A percentile compares a stretch with the other conserved stretches of the same genome.
Conservation (phyloP, 2,113 vertebrate genomes). For the Taxidea taxus region DNA sequence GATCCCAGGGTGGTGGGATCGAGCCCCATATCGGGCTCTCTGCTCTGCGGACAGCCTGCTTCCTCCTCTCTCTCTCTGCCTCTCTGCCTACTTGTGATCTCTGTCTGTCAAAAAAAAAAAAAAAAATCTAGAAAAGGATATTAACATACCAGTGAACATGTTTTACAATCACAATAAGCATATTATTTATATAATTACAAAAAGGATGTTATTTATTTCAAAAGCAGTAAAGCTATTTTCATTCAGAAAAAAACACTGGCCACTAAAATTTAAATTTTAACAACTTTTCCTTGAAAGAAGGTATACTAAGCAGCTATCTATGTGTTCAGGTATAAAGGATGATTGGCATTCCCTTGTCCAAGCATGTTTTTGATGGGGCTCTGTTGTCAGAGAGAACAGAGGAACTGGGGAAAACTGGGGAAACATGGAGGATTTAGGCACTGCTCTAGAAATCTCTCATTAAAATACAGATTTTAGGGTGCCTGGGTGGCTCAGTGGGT, state of each 20-base stretch:
- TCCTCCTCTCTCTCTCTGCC: too few species aligned
- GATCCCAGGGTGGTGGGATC: too few species aligned
- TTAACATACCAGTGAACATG: background rate
- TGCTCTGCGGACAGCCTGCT: too few species aligned
- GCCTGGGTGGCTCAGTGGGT: too few species aligned
- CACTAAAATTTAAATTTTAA: background rate
- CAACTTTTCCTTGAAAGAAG: background rate
- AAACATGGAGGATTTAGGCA: background rate
- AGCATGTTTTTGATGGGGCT: background rate
- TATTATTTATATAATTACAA: background rate
- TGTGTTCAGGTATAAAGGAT: background rate
- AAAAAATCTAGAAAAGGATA: background rate
- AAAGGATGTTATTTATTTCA: background rate
- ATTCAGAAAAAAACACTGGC: background rate
- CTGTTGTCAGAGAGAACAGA: background rate
- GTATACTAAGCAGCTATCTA: too few species aligned
- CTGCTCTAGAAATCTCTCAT: background rate
- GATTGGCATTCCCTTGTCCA: background rate
- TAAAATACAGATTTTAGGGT: background rate
- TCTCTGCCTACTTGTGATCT: too few species aligned
- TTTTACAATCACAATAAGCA: background rate
- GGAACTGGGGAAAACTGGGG: too few species aligned
- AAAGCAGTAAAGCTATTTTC: background rate
- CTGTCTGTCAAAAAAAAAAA: too few species aligned
- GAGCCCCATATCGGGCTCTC: too few species aligned